These are phyloP conservation scores for Arothron firmamentum DNA, from an alignment of 2,113 vertebrate species.

Conservation along the genomic window DNA sequence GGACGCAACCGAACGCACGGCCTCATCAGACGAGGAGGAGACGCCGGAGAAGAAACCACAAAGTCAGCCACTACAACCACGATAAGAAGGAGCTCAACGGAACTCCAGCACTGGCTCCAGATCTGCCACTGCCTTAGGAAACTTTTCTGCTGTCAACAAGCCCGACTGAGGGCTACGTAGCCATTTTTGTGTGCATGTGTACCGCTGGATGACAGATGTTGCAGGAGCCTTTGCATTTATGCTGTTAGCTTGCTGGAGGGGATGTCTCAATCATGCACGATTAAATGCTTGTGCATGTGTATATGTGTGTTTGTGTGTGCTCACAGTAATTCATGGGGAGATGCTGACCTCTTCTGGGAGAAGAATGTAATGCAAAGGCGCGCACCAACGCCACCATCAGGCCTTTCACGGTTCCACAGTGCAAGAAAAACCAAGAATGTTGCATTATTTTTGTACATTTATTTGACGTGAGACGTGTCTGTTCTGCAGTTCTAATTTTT, in stretches of 20 bases:
- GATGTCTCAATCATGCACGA: constrained; percentile 40
- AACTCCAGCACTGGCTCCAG: constrained; percentile 44
- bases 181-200: constrained; percentile 24
- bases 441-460: constrained; percentile 25
- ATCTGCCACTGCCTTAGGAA: no score
- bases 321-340: constrained; percentile 11
- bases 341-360: constrained; percentile 52
- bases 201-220: constrained; percentile 27
- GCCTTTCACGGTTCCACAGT: constrained; percentile 12
- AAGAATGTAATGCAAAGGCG: constrained; percentile 21
- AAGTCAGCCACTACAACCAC: constrained; percentile 27
- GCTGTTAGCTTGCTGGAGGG: constrained; percentile 54
- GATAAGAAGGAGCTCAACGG: constrained; percentile 57
- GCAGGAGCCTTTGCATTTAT: constrained; percentile 46
- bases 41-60: constrained; percentile 57
- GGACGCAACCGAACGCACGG: constrained; percentile 20
- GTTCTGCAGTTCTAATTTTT: no score
- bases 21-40: constrained; percentile 60
- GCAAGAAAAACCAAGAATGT: background rate
- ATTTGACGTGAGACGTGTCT: constrained; percentile 18
- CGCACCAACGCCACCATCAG: constrained; percentile 25
- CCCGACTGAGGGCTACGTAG: background rate
- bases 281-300: no score
- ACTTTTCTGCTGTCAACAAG: background rate
- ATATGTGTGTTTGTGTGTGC: no score